These are phyloP conservation scores for Leptopilina myrica DNA, from an alignment of 2,888 invertebrate species.

Conservation along the genomic window DNA sequence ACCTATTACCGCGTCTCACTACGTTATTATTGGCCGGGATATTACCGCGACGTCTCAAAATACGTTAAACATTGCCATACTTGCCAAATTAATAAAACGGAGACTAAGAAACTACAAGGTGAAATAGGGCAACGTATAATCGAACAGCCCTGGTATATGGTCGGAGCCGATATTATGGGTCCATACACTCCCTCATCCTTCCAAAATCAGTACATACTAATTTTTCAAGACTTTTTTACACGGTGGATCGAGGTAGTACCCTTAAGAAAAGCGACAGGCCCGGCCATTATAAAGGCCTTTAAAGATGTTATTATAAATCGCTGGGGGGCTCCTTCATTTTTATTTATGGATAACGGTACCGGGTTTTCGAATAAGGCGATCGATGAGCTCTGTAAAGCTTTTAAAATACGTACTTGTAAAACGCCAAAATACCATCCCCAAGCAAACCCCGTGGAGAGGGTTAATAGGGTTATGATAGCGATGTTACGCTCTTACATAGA, in stretches of 20 bases:
- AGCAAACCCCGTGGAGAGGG: no score
- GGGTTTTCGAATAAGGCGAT: slow-evolving; percentile 48
- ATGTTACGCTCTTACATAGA: no score
- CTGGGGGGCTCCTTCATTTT: slow-evolving; percentile 33
- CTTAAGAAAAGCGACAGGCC: slow-evolving; percentile 49
- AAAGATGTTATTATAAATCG: slow-evolving; percentile 26
- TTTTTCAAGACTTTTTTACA: slow-evolving; percentile 55
- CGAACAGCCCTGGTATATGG: no score
- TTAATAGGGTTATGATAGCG: no score
- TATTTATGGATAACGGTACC: slow-evolving; percentile 53
- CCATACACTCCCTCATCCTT: slow-evolving; percentile 50
- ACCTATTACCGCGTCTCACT: slow-evolving; percentile 43
- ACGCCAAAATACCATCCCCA: no score
- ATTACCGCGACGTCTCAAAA: no score
- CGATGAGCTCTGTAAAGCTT: no score
- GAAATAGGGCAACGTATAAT: slow-evolving; percentile 46
- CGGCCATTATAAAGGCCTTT: slow-evolving; percentile 37
- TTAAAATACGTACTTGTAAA: no score
- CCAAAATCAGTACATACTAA: slow-evolving; percentile 47
- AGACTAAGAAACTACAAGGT: background rate
- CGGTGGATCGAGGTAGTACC: slow-evolving; percentile 53
- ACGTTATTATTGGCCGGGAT: no score
- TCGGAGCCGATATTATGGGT: slow-evolving; percentile 43
- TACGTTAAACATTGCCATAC: no score
- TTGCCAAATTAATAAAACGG: no score